A percentile compares a stretch with the other conserved stretches of the same genome.
Evolutionary conservation across 2,797 vertebrate species (phyloP).

Genomic region (Lutjanus argentimaculatus): DNA sequence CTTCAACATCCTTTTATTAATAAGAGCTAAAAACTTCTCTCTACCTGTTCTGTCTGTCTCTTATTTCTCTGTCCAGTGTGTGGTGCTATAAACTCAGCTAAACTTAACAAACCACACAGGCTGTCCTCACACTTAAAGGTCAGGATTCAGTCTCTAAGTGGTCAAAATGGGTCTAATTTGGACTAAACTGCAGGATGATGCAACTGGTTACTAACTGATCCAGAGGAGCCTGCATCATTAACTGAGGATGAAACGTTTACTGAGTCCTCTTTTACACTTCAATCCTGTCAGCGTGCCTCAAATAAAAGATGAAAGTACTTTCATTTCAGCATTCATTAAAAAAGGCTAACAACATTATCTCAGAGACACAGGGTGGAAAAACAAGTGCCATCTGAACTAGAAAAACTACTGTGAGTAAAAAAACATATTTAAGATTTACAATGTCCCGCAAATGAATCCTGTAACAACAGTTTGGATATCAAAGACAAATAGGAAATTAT

Average conservation of each 20-base stretch:
- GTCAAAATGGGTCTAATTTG: not conserved
- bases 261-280: not conserved
- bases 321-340: no score
- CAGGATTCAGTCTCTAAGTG: not conserved
- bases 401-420: no score
- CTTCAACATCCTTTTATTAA: not conserved
- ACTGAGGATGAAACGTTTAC: not conserved
- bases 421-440: no score
- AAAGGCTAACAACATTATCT: no score
- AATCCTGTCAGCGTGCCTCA: not conserved
- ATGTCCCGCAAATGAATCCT: no score
- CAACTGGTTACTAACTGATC: not conserved
- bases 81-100: not conserved
- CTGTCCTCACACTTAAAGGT: not conserved
- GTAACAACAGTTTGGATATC: no score
- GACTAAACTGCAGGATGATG: not conserved
- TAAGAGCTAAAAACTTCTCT: not conserved
- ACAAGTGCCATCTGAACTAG: no score
- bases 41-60: not conserved
- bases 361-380: no score
- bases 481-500: not conserved
- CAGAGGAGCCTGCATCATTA: not conserved
- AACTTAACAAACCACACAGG: not conserved
- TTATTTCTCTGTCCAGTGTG: conserved; percentile 1
- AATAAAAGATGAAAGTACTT: not conserved